phyloP scores from a whole-genome alignment of 1,140 invertebrate genomes.

The Drosophila suzukii region DNA sequence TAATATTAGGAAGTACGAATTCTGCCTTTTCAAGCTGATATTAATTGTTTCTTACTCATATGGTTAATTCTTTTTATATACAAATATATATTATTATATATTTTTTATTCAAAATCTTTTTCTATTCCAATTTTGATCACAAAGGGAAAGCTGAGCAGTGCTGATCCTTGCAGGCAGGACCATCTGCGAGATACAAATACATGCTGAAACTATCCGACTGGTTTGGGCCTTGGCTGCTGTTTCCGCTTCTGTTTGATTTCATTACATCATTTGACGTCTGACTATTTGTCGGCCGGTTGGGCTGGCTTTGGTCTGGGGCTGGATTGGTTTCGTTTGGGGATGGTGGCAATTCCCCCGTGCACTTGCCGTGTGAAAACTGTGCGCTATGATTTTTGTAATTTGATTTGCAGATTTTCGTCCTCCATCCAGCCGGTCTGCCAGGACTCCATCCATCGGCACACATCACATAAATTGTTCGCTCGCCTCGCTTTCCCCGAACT shows the following conservation, averaged over 20 bases:
- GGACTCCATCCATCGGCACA: conserved; percentile 42
- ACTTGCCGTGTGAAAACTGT: conserved; percentile 78
- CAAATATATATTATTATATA: background rate
- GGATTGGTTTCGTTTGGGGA: conserved; percentile 18
- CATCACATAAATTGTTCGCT: conserved; percentile 68
- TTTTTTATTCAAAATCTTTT: background rate
- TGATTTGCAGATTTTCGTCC: conserved; percentile 76
- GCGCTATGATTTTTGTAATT: conserved; percentile 82
- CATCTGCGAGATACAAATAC: conserved; percentile 8
- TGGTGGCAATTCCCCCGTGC: conserved; percentile 54
- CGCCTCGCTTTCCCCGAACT: conserved; percentile 52
- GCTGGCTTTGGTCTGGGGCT: conserved; percentile 14
- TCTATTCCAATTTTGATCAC: background rate
- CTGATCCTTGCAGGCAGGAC: background rate
- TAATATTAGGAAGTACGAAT: too few relatives aligned
- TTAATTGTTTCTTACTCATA: too few relatives aligned
- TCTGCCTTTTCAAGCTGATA: too few relatives aligned
- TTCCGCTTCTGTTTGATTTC: conserved; percentile 74
- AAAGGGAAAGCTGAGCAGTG: too few relatives aligned
- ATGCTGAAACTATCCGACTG: conserved; percentile 25
- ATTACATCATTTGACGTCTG: conserved; percentile 81
- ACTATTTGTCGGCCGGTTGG: conserved; percentile 74
- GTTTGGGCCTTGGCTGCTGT: conserved; percentile 16
- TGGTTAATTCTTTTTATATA: too few relatives aligned
- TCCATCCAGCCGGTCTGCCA: conserved; percentile 4